phyloP scores from a whole-genome alignment of 2,797 vertebrate genomes.

The Gallinago nigripennis region DNA sequence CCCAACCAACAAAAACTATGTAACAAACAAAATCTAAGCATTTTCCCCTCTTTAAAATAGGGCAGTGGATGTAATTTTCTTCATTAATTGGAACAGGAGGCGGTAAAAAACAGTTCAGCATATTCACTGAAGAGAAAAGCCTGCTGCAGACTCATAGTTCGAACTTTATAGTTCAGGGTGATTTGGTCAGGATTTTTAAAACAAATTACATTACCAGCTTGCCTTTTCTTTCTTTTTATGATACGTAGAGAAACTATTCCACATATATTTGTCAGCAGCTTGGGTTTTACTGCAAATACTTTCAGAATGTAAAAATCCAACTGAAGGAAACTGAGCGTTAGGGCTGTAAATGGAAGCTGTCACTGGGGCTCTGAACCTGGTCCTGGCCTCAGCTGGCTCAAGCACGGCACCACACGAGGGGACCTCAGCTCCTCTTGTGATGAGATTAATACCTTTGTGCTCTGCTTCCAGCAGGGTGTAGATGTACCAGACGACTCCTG shows the following conservation, averaged over 20 bases:
- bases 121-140: neutral
- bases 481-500: neutral
- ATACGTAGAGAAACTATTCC: neutral
- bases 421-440: neutral
- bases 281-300: neutral
- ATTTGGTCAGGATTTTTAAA: neutral
- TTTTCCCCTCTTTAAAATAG: neutral
- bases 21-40: neutral
- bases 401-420: neutral
- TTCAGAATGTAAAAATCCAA: neutral
- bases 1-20: neutral
- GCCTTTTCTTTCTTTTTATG: neutral
- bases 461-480: neutral
- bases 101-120: neutral
- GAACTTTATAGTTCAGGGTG: neutral
- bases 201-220: neutral
- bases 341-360: neutral
- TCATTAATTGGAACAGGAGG: neutral
- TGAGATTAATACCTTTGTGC: neutral
- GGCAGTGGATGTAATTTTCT: neutral
- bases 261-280: neutral
- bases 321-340: neutral
- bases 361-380: neutral
- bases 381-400: neutral
- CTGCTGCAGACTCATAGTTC: neutral